phyloP scores from a whole-genome alignment of 2,888 invertebrate genomes.

The Uropetala carovei region DNA sequence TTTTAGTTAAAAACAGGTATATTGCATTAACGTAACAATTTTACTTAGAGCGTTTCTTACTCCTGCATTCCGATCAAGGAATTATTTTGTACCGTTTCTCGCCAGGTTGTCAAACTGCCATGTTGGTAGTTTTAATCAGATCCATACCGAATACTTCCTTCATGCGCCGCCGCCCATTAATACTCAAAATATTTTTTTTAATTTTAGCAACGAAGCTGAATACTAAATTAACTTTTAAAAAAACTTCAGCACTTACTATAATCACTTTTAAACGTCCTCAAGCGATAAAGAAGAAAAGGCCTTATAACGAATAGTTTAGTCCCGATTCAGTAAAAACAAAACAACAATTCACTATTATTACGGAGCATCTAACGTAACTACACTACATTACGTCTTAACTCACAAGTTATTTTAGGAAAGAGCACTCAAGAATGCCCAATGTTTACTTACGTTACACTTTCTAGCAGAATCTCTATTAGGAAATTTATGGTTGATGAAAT shows the following conservation, averaged over 20 bases:
- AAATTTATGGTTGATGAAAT: constrained; percentile 71
- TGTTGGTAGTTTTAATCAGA: constrained; percentile 68
- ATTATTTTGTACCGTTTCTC: constrained; percentile 45
- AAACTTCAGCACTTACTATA: not conserved
- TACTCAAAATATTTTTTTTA: not conserved
- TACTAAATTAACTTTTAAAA: not conserved
- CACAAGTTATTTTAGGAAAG: not conserved
- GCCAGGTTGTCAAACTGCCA: constrained; percentile 69
- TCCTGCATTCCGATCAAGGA: not conserved
- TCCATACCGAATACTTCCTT: constrained; percentile 68
- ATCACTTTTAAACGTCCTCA: not conserved
- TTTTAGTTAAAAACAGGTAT: not conserved
- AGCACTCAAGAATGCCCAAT: constrained; percentile 56
- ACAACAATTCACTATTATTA: constrained; percentile 37
- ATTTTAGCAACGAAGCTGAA: not conserved
- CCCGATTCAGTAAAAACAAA: constrained; percentile 43
- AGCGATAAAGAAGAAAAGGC: not conserved
- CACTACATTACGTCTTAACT: not conserved
- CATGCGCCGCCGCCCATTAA: constrained; percentile 68
- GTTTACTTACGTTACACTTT: constrained; percentile 70
- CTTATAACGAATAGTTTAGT: not conserved
- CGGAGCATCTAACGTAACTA: not conserved
- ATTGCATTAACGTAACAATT: not conserved
- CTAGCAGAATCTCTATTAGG: constrained; percentile 71
- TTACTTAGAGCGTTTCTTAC: not conserved